These are phyloP conservation scores for Formica exsecta DNA, from an alignment of 1,140 invertebrate genomes.

Conservation along the genomic window DNA sequence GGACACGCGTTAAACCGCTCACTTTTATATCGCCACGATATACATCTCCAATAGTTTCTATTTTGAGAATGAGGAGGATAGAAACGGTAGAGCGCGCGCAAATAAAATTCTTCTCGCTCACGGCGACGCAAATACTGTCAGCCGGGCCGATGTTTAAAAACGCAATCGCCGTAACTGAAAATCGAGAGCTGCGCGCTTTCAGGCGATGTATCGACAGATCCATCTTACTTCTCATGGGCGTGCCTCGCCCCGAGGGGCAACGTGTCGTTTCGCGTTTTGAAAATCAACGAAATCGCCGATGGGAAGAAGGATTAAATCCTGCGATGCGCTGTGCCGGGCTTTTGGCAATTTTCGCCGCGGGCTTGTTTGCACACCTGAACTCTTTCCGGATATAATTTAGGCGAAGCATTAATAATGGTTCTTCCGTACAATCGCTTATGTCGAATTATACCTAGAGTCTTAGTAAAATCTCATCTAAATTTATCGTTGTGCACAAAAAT, in stretches of 20 bases:
- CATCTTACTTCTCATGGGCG: conserved; percentile 59
- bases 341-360: conserved; percentile 81
- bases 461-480: background rate
- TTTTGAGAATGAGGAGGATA: conserved; percentile 39
- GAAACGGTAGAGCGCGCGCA: conserved; percentile 33
- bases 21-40: conserved; percentile 38
- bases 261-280: conserved; percentile 60
- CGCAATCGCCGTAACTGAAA: conserved; percentile 59
- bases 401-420: conserved; percentile 68
- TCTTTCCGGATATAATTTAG: conserved; percentile 73
- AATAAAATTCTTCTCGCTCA: conserved; percentile 63
- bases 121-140: conserved; percentile 56
- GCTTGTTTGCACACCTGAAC: conserved; percentile 86
- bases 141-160: conserved; percentile 49
- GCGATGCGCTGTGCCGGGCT: conserved; percentile 74
- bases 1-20: conserved; percentile 58
- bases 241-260: conserved; percentile 62
- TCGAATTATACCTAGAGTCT: background rate
- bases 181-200: conserved; percentile 52
- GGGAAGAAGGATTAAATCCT: conserved; percentile 84
- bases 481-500: background rate
- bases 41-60: conserved; percentile 20
- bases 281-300: conserved; percentile 77
- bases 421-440: background rate
- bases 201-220: conserved; percentile 64